These are phyloP conservation scores for Drosophila triauraria DNA, from an alignment of 1,140 invertebrate species.

Conservation along the genomic window DNA sequence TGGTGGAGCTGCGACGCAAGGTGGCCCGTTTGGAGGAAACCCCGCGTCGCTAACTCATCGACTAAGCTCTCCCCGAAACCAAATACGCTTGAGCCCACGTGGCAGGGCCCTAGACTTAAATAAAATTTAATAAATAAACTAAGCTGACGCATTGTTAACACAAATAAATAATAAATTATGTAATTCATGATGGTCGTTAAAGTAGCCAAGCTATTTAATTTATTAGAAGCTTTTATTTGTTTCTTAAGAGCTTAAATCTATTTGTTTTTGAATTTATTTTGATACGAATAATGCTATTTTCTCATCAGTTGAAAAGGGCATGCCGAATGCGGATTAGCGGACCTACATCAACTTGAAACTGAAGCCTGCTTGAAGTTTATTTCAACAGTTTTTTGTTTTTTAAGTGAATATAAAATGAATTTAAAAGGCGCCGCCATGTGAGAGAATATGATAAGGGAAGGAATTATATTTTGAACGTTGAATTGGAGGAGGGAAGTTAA, in stretches of 20 bases:
- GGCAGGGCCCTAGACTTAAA: background rate
- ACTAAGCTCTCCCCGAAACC: background rate
- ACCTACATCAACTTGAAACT: conserved; percentile 4
- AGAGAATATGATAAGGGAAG: background rate
- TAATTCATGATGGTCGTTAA: background rate
- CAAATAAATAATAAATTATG: conserved; percentile 17
- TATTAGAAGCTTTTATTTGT: background rate
- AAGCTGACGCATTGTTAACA: background rate
- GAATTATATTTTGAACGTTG: background rate
- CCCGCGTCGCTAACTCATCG: conserved; percentile 5
- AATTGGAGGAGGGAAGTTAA: background rate
- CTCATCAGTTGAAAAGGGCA: background rate
- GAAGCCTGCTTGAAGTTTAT: conserved; percentile 4
- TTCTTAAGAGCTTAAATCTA: background rate
- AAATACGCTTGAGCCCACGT: conserved; percentile 10
- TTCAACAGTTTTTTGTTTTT: background rate
- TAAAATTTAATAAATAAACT: conserved; percentile 1
- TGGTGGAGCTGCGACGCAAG: conserved; percentile 43
- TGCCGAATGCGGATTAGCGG: conserved; percentile 8
- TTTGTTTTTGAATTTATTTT: background rate
- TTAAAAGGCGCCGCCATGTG: background rate
- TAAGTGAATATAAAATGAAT: background rate
- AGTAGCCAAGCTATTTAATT: background rate
- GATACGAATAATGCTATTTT: conserved; percentile 9
- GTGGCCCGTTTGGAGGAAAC: conserved; percentile 33